Evolutionary conservation across 2,113 vertebrate genomes (phyloP).

Genomic region (Chunga burmeisteri): DNA sequence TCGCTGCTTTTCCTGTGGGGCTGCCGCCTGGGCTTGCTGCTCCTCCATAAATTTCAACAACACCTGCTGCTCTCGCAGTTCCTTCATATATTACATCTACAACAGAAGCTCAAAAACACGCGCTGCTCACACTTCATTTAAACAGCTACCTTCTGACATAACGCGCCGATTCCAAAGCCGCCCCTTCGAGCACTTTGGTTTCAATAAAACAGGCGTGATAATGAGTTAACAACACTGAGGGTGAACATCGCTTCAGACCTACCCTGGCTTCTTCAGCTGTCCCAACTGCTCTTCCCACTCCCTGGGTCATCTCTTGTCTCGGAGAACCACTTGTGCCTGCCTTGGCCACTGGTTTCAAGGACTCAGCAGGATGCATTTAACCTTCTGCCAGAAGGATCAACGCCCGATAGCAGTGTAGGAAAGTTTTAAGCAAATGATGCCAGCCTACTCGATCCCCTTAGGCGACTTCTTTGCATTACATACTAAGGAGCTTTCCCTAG

Average conservation of each 20-base stretch:
- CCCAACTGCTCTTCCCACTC: background rate
- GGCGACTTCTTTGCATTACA: background rate
- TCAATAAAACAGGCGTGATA: background rate
- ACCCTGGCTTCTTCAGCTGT: fast-evolving
- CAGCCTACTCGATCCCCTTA: background rate
- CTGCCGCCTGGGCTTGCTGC: background rate
- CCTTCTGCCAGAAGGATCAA: background rate
- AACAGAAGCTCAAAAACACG: background rate
- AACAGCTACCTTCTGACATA: background rate
- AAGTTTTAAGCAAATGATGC: background rate
- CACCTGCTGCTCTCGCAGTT: conserved; percentile 20
- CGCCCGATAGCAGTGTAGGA: background rate
- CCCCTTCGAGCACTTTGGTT: background rate
- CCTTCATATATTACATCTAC: background rate
- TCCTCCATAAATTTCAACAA: background rate
- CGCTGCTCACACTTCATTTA: background rate
- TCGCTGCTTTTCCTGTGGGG: conserved; percentile 22
- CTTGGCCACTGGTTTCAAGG: background rate
- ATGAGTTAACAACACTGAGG: fast-evolving
- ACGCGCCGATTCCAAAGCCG: fast-evolving
- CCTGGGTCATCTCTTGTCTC: background rate
- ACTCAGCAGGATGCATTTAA: background rate
- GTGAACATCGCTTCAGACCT: background rate
- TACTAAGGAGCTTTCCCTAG: background rate
- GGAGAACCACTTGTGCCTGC: background rate